Evolutionary conservation across 2,113 vertebrate genomes (phyloP), one percentile per base, ranked within the genome.

Genomic region (Abramis brama): DNA sequence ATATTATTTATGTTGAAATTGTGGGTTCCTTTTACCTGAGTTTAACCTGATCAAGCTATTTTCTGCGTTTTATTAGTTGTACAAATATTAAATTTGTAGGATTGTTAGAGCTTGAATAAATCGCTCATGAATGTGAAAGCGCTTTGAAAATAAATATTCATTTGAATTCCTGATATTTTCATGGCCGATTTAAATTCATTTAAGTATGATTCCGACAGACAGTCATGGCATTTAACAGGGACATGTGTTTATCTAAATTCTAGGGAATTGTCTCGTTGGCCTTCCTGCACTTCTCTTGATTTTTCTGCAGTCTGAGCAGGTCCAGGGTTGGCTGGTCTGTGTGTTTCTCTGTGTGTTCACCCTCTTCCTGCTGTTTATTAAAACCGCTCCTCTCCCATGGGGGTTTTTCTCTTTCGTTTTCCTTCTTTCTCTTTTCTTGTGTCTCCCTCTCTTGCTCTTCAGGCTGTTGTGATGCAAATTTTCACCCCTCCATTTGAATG

Each of bases 401-500:
- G 80, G 87, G 85, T 85, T 85, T 83, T 80, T 71, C 79, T 50
- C 76, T 87, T 89, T 86, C 86, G 55, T 86, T 74, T 84, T 85
- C 91, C 91, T 92, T 5, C 36, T 83, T 75, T 83, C 73, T 87
- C 87, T 95, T 93, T 59, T 89, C 94, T 96, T 95, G 93, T 90
- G 89, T 91, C 93, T 95, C 95, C 92, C 91, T 95, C 86, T 27
- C 86, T 82, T 50, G 93, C 93, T 90, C 91, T 89, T 94, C 93
- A 91, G 79, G 83, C 95, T 95, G 96, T 98, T 98, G 96, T 98
- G 96, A 98, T 99, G 97, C 96, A 98, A 99, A 99, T 99, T 95
- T 93, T 97, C 95, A 96, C 95, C 96, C 96, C 96, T 96, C 95
- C 94, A 97, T 98, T 97, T 97, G 96, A 98, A 98, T 98, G 96